Conservation (phyloP, 2,113 vertebrate species). For the Dipodomys spectabilis region DNA sequence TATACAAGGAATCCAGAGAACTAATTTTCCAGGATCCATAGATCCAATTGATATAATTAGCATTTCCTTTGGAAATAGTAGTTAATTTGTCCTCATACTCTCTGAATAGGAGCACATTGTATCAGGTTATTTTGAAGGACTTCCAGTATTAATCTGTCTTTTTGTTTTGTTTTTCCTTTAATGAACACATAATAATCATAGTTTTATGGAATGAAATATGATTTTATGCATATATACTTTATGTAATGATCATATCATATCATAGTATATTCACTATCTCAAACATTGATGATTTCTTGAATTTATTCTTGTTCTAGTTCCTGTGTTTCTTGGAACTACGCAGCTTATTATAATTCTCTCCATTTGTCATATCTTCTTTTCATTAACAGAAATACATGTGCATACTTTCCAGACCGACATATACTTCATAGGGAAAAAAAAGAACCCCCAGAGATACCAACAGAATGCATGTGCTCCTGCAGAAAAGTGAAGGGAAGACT, state of each 20-base stretch:
- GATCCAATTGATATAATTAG: not conserved
- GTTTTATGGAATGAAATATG: not conserved
- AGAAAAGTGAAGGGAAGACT: constrained; percentile 70
- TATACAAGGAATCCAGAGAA: not conserved
- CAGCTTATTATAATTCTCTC: constrained; percentile 29
- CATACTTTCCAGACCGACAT: constrained; percentile 50
- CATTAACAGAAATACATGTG: constrained; percentile 11
- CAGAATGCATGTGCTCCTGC: constrained; percentile 39
- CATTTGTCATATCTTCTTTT: constrained; percentile 39
- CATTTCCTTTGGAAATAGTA: not conserved
- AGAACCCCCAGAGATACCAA: constrained; percentile 50
- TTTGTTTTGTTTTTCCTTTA: not conserved
- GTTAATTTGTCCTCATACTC: not conserved
- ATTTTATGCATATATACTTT: not conserved
- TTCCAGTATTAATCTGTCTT: constrained; percentile 11
- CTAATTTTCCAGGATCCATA: not conserved
- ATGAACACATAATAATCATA: not conserved
- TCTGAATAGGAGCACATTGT: constrained; percentile 9
- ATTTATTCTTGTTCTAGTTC: constrained; percentile 24
- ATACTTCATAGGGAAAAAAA: constrained; percentile 22
- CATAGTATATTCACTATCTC: not conserved
- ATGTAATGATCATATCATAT: not conserved
- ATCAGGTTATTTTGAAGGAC: constrained; percentile 42
- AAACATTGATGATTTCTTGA: not conserved
- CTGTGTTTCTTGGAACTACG: constrained; percentile 1